Percentiles rank a stretch among this genome's conserved stretches.
phyloP scores from a whole-genome alignment of 2,113 vertebrate species.

The Martes martes region DNA sequence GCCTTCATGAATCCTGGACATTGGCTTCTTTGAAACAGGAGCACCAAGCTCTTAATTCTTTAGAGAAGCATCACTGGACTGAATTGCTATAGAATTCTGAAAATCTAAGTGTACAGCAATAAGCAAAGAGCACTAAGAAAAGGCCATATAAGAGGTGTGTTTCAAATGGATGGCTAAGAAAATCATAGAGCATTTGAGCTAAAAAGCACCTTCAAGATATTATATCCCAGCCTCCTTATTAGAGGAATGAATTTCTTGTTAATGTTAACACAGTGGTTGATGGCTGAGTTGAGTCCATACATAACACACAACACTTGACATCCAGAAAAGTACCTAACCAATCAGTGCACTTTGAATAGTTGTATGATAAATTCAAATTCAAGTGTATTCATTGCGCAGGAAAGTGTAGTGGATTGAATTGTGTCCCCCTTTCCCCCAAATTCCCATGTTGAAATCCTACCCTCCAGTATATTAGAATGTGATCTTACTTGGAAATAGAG shows the following conservation, averaged over 20 bases:
- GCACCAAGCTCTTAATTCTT: neutral
- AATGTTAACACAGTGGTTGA: neutral
- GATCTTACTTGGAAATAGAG: neutral
- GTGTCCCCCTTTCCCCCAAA: neutral
- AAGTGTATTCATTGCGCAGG: neutral
- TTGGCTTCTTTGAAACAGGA: neutral
- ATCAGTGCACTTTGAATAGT: neutral
- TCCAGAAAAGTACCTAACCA: neutral
- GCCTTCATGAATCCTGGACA: constrained; percentile 2
- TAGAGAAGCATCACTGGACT: neutral
- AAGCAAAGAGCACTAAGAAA: neutral
- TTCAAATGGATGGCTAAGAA: neutral
- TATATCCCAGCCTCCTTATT: neutral
- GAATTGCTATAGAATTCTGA: neutral
- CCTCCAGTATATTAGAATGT: neutral
- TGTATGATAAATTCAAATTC: neutral
- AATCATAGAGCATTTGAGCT: neutral
- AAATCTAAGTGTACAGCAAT: neutral
- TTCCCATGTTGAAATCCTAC: neutral
- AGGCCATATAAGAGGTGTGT: neutral
- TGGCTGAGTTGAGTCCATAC: neutral
- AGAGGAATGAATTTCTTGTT: neutral
- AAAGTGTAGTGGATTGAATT: neutral
- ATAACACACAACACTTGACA: neutral
- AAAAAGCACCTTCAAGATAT: neutral